These are phyloP conservation scores for Diplodus sargus DNA, from an alignment of 2,797 vertebrate genomes.

Conservation along the genomic window DNA sequence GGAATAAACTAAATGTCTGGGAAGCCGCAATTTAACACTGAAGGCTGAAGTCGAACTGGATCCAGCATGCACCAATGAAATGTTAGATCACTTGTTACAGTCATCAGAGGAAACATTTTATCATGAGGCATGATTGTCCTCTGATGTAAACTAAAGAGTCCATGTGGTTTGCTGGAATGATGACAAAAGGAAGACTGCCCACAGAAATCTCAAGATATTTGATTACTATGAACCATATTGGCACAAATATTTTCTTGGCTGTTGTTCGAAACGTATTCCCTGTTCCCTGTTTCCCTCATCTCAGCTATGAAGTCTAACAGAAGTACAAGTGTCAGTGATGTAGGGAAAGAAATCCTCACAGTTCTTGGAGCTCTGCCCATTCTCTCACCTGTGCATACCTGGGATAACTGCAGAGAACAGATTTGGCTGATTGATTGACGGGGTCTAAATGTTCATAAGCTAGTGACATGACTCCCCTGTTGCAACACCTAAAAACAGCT, in stretches of 20 bases:
- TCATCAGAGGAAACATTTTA: background rate
- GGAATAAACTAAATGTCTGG: too few species aligned
- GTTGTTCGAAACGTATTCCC: background rate
- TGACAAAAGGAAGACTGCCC: background rate
- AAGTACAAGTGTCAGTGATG: conserved; percentile 29
- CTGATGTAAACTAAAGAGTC: background rate
- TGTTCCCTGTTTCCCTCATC: too few species aligned
- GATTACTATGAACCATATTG: conserved; percentile 5
- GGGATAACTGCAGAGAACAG: conserved; percentile 3
- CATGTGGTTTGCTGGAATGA: background rate
- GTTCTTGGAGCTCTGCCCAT: background rate
- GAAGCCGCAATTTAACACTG: too few species aligned
- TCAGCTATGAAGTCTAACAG: background rate
- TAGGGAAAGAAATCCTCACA: background rate
- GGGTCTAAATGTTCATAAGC: background rate
- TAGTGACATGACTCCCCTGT: background rate
- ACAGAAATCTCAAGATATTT: background rate
- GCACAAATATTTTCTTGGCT: background rate
- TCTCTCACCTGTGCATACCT: conserved; percentile 43
- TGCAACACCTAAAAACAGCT: background rate
- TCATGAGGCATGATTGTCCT: background rate
- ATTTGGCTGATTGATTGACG: background rate
- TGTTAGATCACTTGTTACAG: too few species aligned
- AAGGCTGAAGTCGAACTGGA: background rate
- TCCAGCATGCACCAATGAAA: too few species aligned